These are phyloP conservation scores for Scartelaos histophorus DNA, from an alignment of 2,113 vertebrate genomes.

Conservation along the genomic window DNA sequence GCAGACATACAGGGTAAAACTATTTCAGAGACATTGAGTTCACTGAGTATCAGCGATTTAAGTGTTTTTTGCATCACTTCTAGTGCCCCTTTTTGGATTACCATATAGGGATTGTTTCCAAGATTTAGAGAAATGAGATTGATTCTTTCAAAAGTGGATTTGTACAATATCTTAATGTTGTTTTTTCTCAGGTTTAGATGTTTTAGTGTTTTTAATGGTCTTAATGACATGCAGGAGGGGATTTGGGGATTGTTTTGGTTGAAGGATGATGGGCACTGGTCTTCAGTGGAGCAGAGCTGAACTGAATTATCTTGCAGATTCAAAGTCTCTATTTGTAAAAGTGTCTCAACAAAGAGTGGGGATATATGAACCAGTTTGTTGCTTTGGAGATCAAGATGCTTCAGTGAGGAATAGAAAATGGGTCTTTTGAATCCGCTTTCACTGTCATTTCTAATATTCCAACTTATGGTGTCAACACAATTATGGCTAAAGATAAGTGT, in stretches of 20 bases:
- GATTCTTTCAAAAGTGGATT: slow-evolving; percentile 63
- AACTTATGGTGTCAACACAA: slow-evolving; percentile 72
- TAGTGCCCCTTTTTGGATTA: slow-evolving; percentile 55
- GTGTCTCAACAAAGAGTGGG: slow-evolving; percentile 66
- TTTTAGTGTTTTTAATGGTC: slow-evolving; percentile 61
- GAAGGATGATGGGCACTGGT: neutral
- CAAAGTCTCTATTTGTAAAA: slow-evolving; percentile 72
- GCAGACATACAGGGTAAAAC: slow-evolving; percentile 69
- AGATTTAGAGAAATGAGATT: slow-evolving; percentile 77
- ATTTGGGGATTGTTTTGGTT: fast-evolving
- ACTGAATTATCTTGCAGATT: slow-evolving; percentile 76
- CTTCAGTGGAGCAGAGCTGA: slow-evolving; percentile 57
- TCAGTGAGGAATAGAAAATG: slow-evolving; percentile 60
- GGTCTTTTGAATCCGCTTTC: slow-evolving; percentile 17
- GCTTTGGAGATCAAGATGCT: slow-evolving; percentile 68
- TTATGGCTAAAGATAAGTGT: slow-evolving; percentile 78
- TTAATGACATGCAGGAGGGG: slow-evolving; percentile 75
- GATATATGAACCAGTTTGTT: slow-evolving; percentile 72
- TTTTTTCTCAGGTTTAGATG: slow-evolving; percentile 76
- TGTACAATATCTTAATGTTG: slow-evolving; percentile 62
- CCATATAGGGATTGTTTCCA: slow-evolving; percentile 68
- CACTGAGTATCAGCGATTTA: slow-evolving; percentile 73
- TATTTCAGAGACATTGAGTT: slow-evolving; percentile 63
- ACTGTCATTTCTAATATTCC: slow-evolving; percentile 40
- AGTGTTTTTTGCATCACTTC: slow-evolving; percentile 69